Conservation (phyloP, 1,140 invertebrate genomes). For the Aplysia californica region DNA sequence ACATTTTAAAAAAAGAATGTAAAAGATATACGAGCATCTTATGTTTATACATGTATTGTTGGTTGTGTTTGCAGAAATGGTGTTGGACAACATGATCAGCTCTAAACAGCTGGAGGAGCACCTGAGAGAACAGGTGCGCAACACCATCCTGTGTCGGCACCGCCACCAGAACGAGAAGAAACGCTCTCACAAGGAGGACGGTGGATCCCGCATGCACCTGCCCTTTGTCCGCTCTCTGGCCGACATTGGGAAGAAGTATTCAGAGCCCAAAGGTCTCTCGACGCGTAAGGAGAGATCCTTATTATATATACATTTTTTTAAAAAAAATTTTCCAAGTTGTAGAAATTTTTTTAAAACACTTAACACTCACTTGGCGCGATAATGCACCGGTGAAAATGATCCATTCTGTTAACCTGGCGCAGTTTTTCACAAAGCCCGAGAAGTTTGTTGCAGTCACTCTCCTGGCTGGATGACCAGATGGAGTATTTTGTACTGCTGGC, state of each 20-base stretch:
- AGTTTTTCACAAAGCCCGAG: no score
- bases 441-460: no score
- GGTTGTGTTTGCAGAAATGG: conserved; percentile 85
- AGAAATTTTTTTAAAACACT: no score
- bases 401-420: no score
- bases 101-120: conserved; percentile 80
- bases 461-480: no score
- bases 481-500: no score
- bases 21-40: not conserved
- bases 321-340: no score
- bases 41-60: not conserved
- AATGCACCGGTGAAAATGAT: no score
- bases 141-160: conserved; percentile 90
- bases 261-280: conserved; percentile 72
- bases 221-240: conserved; percentile 96
- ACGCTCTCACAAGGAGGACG: conserved; percentile 71
- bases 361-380: no score
- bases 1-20: no score
- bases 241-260: conserved; percentile 96
- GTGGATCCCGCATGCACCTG: conserved; percentile 82
- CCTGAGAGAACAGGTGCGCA: conserved; percentile 84
- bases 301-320: no score
- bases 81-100: conserved; percentile 92
- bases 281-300: no score
- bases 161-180: conserved; percentile 82